Base-by-base conservation (phyloP, 2,113 vertebrate species). In the Paratilapia polleni region DNA sequence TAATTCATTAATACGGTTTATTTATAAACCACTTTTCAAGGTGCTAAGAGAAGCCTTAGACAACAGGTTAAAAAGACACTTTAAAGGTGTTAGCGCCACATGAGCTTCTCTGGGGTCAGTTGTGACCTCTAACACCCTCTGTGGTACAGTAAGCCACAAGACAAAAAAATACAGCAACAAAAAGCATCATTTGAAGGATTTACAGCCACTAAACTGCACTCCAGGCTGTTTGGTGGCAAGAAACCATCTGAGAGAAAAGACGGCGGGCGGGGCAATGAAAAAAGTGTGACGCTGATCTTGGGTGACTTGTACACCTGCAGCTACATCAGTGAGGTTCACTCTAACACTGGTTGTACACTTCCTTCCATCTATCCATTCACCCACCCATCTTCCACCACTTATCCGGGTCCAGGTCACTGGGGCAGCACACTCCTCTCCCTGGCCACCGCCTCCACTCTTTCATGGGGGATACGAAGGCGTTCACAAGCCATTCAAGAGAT, bases 1-100 rank as follows among this genome's bases (percentile, higher is more conserved):
- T 73, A 73, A 73, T 31, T 54, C 43, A 54, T 73, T 73, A 73
- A 73, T 73, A 73, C 68, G 9, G 34, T 52, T 73, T 73, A 34
- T 73, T 73, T 54, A 73, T 73, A 43, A 73, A 34, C 47, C 47
- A 73, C 47, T 73, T 73, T 73, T 6, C 26, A 73, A 54, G 68
- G 17, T 54, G 47, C 11, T 73, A 52, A 73, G 26, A 73, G 47
- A 73, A 73, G 68, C 47, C 19, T 34, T 54, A 54, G 26, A 54
- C 26, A 54, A n/a, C 47, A 2, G 2, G 17, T 31, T 54, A 73
- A 47, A 54, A 73, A 54, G 47, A 28, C 68, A 73, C 28, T 28
- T 52, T 31, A 70, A 12, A 73, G 68, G 1, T 54, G 20, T 31
- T 17, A 5, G 66, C 36, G 36, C 13, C 49, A 66, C 1, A 15